These are phyloP conservation scores for Epicauta chinensis DNA, from an alignment of 1,140 invertebrate genomes.

Conservation along the genomic window DNA sequence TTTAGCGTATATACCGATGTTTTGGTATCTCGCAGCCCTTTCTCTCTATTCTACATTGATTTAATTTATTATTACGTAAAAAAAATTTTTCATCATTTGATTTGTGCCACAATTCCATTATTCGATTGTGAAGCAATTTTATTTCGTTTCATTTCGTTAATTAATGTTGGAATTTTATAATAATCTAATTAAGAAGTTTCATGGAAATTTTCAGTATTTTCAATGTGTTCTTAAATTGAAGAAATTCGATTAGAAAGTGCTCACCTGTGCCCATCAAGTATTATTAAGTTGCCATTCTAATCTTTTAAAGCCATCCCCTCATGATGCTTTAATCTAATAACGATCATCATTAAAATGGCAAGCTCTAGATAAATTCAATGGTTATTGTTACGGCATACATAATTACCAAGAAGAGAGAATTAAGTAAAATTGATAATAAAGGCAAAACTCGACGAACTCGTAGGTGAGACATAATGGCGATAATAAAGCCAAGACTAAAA, in stretches of 20 bases:
- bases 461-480: constrained; percentile 34
- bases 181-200: too few species aligned
- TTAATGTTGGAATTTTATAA: too few species aligned
- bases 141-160: too few species aligned
- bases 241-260: constrained; percentile 27
- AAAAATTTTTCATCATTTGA: too few species aligned
- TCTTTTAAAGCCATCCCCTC: constrained; percentile 35
- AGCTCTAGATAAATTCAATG: constrained; percentile 36
- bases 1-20: too few species aligned
- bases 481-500: constrained; percentile 26
- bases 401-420: constrained; percentile 33
- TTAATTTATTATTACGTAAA: too few species aligned
- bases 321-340: constrained; percentile 39
- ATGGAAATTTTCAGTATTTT: constrained; percentile 11
- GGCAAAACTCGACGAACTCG: constrained; percentile 17
- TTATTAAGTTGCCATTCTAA: constrained; percentile 32
- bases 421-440: constrained; percentile 38
- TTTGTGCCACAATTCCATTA: too few species aligned
- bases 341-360: constrained; percentile 38
- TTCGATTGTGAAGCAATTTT: too few species aligned
- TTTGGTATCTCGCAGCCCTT: too few species aligned
- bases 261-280: constrained; percentile 30
- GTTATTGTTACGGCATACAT: constrained; percentile 37
- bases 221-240: constrained; percentile 27
- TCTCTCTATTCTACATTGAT: too few species aligned